A percentile compares a stretch with the other conserved stretches of the same genome.
Evolutionary conservation across 2,888 invertebrate genomes (phyloP).

Genomic region (Chrysolina haemoptera): DNA sequence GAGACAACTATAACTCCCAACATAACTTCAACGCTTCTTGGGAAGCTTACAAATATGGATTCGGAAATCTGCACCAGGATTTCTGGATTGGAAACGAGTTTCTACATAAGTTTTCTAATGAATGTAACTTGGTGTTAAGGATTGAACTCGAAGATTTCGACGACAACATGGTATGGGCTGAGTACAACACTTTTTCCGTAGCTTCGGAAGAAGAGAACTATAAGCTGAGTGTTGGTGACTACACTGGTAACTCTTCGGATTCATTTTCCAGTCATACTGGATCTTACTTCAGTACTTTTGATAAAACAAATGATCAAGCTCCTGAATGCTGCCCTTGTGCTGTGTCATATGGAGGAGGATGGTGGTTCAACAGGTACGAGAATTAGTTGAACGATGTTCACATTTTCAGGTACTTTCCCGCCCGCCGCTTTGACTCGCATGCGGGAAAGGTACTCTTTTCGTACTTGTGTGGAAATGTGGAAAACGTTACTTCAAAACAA

Average conservation of each 20-base stretch:
- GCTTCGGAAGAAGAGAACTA: slow-evolving; percentile 69
- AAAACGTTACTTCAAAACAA: too few species aligned
- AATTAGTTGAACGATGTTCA: not conserved
- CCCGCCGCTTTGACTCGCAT: too few species aligned
- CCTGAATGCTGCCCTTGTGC: slow-evolving; percentile 73
- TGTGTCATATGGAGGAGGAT: slow-evolving; percentile 73
- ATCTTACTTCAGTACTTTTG: slow-evolving; percentile 70
- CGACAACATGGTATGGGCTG: slow-evolving; percentile 70
- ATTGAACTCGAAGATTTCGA: slow-evolving; percentile 73
- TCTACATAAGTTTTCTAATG: slow-evolving; percentile 69
- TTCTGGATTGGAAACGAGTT: slow-evolving; percentile 77
- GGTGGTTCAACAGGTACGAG: slow-evolving; percentile 75
- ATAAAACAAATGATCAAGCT: slow-evolving; percentile 71
- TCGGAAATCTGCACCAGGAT: slow-evolving; percentile 72
- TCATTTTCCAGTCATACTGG: slow-evolving; percentile 72
- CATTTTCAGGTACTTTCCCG: too few species aligned
- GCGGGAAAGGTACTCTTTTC: too few species aligned
- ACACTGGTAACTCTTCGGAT: slow-evolving; percentile 72
- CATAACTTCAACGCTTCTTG: slow-evolving; percentile 74
- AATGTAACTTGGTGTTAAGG: slow-evolving; percentile 68
- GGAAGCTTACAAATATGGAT: slow-evolving; percentile 74
- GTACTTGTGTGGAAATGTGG: too few species aligned
- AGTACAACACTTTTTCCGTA: slow-evolving; percentile 67
- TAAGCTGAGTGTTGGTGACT: slow-evolving; percentile 70
- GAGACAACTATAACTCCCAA: slow-evolving; percentile 66